A percentile compares a stretch with the other conserved stretches of the same genome.
phyloP scores from a whole-genome alignment of 2,888 invertebrate genomes.

The Cetonia aurata region DNA sequence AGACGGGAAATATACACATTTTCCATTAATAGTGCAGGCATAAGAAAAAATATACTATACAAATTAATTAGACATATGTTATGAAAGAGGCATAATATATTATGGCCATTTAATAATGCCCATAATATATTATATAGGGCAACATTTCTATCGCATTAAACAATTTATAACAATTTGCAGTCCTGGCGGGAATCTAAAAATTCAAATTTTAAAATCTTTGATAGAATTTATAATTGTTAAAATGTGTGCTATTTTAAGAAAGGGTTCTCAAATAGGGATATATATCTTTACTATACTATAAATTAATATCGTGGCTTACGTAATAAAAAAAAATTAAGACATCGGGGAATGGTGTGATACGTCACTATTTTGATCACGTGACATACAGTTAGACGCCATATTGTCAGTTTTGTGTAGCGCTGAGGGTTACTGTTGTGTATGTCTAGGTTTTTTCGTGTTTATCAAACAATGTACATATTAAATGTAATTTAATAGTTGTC shows the following conservation, averaged over 20 bases:
- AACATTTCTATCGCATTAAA: not conserved
- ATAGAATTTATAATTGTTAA: not conserved
- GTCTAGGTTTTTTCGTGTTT: conserved; percentile 49
- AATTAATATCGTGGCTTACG: conserved; percentile 61
- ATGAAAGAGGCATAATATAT: too few relatives aligned
- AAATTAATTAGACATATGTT: too few relatives aligned
- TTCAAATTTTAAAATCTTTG: conserved; percentile 40
- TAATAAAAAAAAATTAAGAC: conserved; percentile 65
- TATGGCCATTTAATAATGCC: too few relatives aligned
- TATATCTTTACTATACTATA: conserved; percentile 51
- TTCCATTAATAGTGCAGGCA: not conserved
- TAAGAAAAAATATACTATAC: too few relatives aligned
- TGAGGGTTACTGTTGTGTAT: conserved; percentile 68
- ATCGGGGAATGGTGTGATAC: conserved; percentile 64
- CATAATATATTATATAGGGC: too few relatives aligned
- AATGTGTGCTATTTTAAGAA: not conserved
- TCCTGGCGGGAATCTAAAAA: conserved; percentile 51
- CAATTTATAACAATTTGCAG: conserved; percentile 15
- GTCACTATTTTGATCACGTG: conserved; percentile 71
- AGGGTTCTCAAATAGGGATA: conserved; percentile 42
- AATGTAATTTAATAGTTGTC: conserved; percentile 10
- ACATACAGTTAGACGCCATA: conserved; percentile 72
- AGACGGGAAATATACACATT: conserved; percentile 3
- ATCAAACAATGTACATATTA: conserved; percentile 28
- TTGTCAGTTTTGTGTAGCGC: conserved; percentile 70